Base-by-base conservation (phyloP, 35 echinoderm and acorn worm genomes). In the Stichopus chloronotus region DNA sequence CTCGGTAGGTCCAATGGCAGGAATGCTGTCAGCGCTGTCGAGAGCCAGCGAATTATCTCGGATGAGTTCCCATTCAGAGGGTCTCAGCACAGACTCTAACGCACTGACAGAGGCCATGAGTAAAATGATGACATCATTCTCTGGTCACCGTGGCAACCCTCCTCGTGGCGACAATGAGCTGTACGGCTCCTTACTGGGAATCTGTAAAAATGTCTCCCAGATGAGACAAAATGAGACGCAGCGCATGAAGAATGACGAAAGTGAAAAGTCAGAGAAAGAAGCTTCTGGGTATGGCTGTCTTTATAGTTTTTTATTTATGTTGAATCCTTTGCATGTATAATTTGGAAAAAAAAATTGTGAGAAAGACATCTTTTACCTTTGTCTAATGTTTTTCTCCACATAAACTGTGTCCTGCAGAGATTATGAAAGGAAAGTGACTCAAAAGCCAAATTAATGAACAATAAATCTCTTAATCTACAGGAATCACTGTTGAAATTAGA, bases 111-210 rank as follows among this genome's bases (percentile, higher is more conserved):
- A 88, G 16, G 86, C 25, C 17, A 23, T 95, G 22, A 63, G 59
- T 71, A 95, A 95, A 59, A 92, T 95, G 83, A 95, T 95, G 94
- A 53, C 91, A 56, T 63, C 91, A 84, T 24, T 53, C 7, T 58
- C 63, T 14, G 57, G 8, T 21, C 57, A 58, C n/a, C 25, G 52
- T 17, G 65, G 56, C 17, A 79, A 83, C 14, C 52, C 63, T 24
- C 22, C 54, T 24, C 54, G 56, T 59, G 60, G 55, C 5, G 52
- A 81, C 57, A 57, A 20, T 14, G 78, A 86, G 13, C 63, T 95
- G 54, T 88, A 79, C 17, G 78, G 72, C 59, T 54, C 91, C 17
- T 68, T 95, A 30, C 63, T 68, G 57, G 85, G 57, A 56, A 92
- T 95, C 83, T 95, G 94, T 52, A 92, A 63, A 58, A 91, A 95